A percentile compares a stretch with the other conserved stretches of the same genome.
phyloP scores from a whole-genome alignment of 2,888 invertebrate species.

The Lepidocyrtinus sp. region DNA sequence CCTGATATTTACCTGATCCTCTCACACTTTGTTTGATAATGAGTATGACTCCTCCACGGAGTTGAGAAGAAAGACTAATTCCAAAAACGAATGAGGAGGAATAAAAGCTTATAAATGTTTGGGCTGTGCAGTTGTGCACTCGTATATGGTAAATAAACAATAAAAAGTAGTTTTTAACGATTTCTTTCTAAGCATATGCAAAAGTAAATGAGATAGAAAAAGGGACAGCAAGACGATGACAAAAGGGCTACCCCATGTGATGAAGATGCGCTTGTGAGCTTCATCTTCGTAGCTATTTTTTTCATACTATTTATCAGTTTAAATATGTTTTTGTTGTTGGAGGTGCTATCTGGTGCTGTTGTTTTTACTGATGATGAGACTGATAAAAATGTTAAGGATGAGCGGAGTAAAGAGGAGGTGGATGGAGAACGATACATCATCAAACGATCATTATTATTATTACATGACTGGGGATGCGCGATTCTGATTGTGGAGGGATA shows the following conservation, averaged over 20 bases:
- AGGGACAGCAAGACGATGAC: conserved; percentile 5
- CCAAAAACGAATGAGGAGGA: conserved; percentile 6
- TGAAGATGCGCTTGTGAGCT: neutral
- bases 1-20: neutral
- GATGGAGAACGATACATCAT: conserved; percentile 10
- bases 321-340: neutral
- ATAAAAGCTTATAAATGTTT: neutral
- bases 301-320: neutral
- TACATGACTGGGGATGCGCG: conserved; percentile 3
- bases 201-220: conserved; percentile 6
- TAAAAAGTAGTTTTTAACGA: conserved; percentile 2
- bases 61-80: neutral
- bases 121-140: neutral
- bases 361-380: conserved; percentile 2
- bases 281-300: conserved; percentile 1
- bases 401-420: conserved; percentile 13
- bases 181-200: neutral
- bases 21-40: neutral
- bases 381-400: conserved; percentile 13
- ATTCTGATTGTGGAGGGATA: neutral
- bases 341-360: neutral
- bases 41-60: conserved; percentile 1
- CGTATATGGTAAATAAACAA: neutral
- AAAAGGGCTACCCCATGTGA: neutral
- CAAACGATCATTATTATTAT: conserved; percentile 2